Conservation (phyloP, 2,888 invertebrate genomes). For the Cephonodes hylas region DNA sequence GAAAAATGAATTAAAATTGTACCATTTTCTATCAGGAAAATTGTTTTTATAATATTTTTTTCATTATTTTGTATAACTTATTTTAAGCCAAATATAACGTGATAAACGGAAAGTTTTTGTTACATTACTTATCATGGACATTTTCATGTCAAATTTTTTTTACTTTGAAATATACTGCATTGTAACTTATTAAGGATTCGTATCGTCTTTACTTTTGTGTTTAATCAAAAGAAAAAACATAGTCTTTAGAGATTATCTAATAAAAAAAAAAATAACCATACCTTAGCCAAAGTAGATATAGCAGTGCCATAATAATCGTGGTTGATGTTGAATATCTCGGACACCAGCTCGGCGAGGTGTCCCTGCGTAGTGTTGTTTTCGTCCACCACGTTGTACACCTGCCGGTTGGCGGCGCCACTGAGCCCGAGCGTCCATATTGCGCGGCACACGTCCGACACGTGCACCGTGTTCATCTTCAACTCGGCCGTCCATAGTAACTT, state of each 20-base stretch:
- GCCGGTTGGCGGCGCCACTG: slow-evolving; percentile 72
- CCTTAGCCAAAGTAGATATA: slow-evolving; percentile 90
- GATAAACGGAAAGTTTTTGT: too few species aligned
- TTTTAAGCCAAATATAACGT: too few species aligned
- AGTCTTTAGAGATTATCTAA: background rate
- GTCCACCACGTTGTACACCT: slow-evolving; percentile 92
- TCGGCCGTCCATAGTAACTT: slow-evolving; percentile 94
- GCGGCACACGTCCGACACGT: slow-evolving; percentile 90
- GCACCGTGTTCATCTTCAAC: slow-evolving; percentile 92
- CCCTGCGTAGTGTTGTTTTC: slow-evolving; percentile 92
- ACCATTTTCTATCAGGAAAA: too few species aligned
- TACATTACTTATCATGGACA: too few species aligned
- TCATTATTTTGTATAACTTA: too few species aligned
- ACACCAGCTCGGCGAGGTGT: slow-evolving; percentile 88
- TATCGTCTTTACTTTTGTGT: too few species aligned
- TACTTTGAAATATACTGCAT: too few species aligned
- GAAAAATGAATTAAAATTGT: too few species aligned
- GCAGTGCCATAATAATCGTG: slow-evolving; percentile 93
- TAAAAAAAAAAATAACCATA: slow-evolving; percentile 54
- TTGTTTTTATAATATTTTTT: too few species aligned
- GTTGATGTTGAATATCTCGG: slow-evolving; percentile 91
- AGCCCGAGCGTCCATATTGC: slow-evolving; percentile 89
- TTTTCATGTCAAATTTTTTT: too few species aligned
- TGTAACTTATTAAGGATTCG: too few species aligned
- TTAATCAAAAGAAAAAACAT: too few species aligned